Base-by-base conservation (phyloP, 2,797 vertebrate species). In the Anomalospiza imberbis region DNA sequence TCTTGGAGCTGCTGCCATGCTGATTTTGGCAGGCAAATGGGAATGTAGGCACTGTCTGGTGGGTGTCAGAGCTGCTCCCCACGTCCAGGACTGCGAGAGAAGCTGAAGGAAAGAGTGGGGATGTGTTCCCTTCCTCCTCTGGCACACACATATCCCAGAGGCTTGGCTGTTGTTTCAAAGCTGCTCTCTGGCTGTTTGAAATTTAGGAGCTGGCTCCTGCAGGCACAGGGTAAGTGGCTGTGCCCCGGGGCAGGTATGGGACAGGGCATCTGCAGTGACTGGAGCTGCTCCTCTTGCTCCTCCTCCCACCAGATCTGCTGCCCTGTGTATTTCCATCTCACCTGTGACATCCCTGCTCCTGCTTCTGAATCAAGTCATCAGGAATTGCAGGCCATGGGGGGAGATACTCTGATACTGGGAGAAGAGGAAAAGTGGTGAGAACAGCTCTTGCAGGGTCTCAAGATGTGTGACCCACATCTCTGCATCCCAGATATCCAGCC, bases 111-210 rank as follows among this genome's bases (percentile, higher is more conserved):
- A 74, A 16, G 45, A 10, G 3, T 25, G 51, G 47, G 31, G 72
- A 36, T 72, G 38, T 58, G 10, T 80, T 68, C 83, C 68, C 63
- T 75, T 60, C 47, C 45, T 94, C n/a, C 40, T 24, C 31, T 6
- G 8, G 71, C 57, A 83, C 2, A 0, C 61, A 11, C 21, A 1
- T 25, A 51, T 31, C 70, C 53, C 45, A 2, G 11, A 70, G 78
- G 71, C 57, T 91, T 95, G 95, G 77, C 63, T 72, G 34, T 13
- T 60, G 51, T 82, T 96, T 87, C 77, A 91, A 13, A 94, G 62
- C 62, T 60, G 24, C 54, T 89, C 34, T 42, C 40, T 68, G 75
- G 36, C 67, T 80, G 61, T 14, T 85, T 94, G 65, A 66, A 78
- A 84, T 94, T 87, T 32, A 60, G 88, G 40, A 50, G 18, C 50